Evolutionary conservation across 2,888 invertebrate genomes (phyloP), one percentile per base, ranked within the genome.

Genomic region (Hanleya hanleyi): DNA sequence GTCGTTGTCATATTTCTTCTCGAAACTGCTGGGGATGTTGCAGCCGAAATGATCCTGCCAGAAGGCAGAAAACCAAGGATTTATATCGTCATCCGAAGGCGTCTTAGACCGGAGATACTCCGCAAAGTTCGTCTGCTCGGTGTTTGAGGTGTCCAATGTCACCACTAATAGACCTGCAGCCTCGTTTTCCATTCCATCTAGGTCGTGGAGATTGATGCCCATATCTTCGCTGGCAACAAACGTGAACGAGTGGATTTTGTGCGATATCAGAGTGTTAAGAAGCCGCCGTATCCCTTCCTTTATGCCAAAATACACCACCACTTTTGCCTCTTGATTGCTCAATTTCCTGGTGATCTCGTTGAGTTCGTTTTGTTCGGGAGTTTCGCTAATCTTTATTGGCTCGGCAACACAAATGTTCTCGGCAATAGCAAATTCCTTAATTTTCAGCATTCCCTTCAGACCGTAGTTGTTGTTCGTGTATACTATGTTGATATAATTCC

Each of bases 381-480:
- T 78, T 36, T 81, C 84, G 26, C 75, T 73, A n/a, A 87, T 80
- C 18, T 66, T 75, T 9, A 57, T 29, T 22, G 84, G 82, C 1
- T 49, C 64, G 3, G 83, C 83, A 15, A 86, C 78, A 77, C 88
- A 88, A 18, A 88, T 83, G 4, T 79, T 77, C 12, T 74, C 78
- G 6, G 72, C 71, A 18, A 72, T 72, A 0, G 86, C 85, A 9
- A 78, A 62, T 18, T 68, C 50, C 37, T 82, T 57, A 64, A 88
- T 82, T 18, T 80, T 74, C 36, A 80, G 72, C 68, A 79, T 84
- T 1, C 83, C 86, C 61, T 84, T 86, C 4, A 80, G 81, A 5
- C 88, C 88, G 64, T 87, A 87, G 66, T 87, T 87, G 67, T 86
- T 86, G 37, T 82, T 73, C 1, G 86, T 84, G 70, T 84, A 86